Evolutionary conservation across 2,888 invertebrate genomes (phyloP), one percentile per base, ranked within the genome.

Genomic region (Chrysodeixis includens): DNA sequence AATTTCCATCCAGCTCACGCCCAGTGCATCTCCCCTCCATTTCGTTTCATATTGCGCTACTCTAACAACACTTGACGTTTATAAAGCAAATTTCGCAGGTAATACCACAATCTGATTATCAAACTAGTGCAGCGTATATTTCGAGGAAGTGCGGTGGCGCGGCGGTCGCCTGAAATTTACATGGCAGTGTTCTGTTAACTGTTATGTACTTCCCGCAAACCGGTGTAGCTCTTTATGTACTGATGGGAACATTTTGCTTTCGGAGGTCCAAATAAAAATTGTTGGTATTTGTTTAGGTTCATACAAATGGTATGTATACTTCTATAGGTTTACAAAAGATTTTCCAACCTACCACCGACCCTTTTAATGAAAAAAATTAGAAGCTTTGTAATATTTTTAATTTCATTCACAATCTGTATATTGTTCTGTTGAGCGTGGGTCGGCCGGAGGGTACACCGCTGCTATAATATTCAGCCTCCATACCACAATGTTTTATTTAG

Each of bases 401-500:
- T 90, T 90, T 88, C 86, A 90, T 91, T 90, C 86, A 86, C 82
- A 81, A 84, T 85, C 83, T 82, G 81, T 79, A 82, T 88, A 89
- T 92, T 91, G 90, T 92, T 88, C 85, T 75, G 83, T 67, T 72
- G 73, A 72, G 82, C 74, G 81, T 83, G 86, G 90, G 88, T 87
- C 83, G 87, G 77, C 66, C 72, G 74, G 69, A 67, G 76, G 79
- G 79, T 78, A 74, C 70, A 72, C 78, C 81, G 81, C 84, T 85
- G 78, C 78, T 91, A 86, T 88, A 88, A 89, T 90, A 91, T 91
- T 90, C 90, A 86, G 74, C 77, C 79, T 79, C 76, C 81, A 81
- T 81, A 78, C 83, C 86, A 83, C 86, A 84, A 88, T 90, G 88
- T 90, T 90, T 91, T 91, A 90, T 92, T 91, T 89, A 91, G 87